Evolutionary conservation across 1,140 invertebrate genomes (phyloP).

Genomic region (Drosophila kikkawai): DNA sequence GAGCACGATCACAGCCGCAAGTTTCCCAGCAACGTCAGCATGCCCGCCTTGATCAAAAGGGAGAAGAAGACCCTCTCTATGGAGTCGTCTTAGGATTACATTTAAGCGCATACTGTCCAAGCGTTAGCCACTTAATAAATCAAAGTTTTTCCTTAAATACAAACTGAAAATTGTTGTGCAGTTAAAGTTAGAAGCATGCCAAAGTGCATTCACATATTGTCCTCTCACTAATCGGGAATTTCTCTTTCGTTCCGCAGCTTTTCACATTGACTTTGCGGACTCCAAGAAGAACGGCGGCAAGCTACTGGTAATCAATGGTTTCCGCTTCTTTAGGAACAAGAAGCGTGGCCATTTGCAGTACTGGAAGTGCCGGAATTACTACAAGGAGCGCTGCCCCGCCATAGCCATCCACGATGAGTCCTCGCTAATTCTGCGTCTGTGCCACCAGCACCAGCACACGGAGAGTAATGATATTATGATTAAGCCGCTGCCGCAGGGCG

Average conservation of each 20-base stretch:
- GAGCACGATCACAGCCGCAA: conserved; percentile 79
- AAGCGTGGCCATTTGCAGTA: conserved; percentile 82
- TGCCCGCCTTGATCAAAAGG: conserved; percentile 36
- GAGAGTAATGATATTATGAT: conserved; percentile 82
- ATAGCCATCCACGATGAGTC: conserved; percentile 83
- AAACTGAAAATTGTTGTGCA: conserved; percentile 7
- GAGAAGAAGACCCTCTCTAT: conserved; percentile 33
- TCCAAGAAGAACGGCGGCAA: conserved; percentile 84
- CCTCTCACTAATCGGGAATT: conserved; percentile 38
- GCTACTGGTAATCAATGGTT: conserved; percentile 83
- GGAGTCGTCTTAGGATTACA: conserved; percentile 30
- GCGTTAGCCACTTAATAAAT: conserved; percentile 37
- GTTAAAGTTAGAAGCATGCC: background rate
- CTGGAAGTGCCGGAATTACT: conserved; percentile 85
- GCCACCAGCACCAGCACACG: conserved; percentile 80
- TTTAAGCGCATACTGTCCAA: conserved; percentile 42
- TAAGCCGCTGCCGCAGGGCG: conserved; percentile 60
- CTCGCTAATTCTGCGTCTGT: conserved; percentile 71
- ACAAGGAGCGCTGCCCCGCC: conserved; percentile 82
- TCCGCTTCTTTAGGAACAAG: conserved; percentile 83
- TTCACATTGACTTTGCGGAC: conserved; percentile 81
- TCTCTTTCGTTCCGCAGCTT: conserved; percentile 56
- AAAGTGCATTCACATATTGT: background rate
- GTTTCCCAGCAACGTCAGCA: conserved; percentile 42
- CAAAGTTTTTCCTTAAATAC: conserved; percentile 15